These are phyloP conservation scores for Sclerurus mexicanus DNA, from an alignment of 2,113 vertebrate genomes.

Conservation along the genomic window DNA sequence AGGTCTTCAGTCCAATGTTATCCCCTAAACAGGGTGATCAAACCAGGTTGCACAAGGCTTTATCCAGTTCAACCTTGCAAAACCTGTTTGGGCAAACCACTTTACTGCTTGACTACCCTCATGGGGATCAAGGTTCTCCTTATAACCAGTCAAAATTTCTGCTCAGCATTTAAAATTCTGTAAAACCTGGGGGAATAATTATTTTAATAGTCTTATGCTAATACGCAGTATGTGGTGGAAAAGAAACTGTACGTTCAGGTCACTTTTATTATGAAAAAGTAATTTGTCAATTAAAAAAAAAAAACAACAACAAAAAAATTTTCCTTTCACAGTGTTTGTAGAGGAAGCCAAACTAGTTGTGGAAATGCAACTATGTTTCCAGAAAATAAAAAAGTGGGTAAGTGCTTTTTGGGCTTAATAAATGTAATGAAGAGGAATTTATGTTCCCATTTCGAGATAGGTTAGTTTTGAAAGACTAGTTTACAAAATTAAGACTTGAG, in stretches of 20 bases:
- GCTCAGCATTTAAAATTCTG: constrained; percentile 49
- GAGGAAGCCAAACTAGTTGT: neutral
- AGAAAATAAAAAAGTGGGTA: neutral
- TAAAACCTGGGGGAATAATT: neutral
- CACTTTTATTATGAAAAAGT: constrained; percentile 9
- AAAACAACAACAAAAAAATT: neutral
- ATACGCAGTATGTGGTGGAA: constrained; percentile 44
- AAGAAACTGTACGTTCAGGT: neutral
- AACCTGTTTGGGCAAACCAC: neutral
- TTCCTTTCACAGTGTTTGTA: neutral
- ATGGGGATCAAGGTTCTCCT: neutral
- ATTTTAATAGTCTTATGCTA: constrained; percentile 25
- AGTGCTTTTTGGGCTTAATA: neutral
- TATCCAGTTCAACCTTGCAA: neutral
- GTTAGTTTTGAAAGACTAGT: neutral
- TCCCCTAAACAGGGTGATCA: neutral
- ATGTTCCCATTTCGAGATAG: neutral
- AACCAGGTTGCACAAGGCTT: neutral
- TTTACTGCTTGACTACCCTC: neutral
- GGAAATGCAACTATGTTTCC: neutral
- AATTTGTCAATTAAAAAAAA: neutral
- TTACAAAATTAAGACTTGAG: neutral
- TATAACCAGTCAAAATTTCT: neutral
- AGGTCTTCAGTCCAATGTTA: neutral
- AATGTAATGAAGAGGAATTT: neutral